A percentile compares a stretch with the other conserved stretches of the same genome.
phyloP scores from a whole-genome alignment of 2,113 vertebrate species.

The Pseudopipra pipra region DNA sequence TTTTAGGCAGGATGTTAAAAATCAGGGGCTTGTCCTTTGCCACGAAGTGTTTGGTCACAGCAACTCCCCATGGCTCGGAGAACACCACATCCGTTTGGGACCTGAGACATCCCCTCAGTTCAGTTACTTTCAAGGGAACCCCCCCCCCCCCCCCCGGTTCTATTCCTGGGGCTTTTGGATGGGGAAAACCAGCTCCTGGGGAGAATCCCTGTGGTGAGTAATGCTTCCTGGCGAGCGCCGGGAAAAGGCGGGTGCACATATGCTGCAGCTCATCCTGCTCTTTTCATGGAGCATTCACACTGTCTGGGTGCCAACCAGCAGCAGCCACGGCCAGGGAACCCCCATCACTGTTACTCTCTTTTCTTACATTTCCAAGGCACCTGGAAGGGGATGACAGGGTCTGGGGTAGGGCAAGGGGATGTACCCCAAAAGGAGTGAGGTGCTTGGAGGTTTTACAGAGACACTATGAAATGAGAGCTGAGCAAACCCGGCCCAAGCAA shows the following conservation, averaged over 20 bases:
- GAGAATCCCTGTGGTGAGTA: constrained; percentile 5
- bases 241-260: constrained; percentile 20
- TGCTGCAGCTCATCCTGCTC: constrained; percentile 34
- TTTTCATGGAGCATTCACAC: background rate
- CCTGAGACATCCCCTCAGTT: background rate
- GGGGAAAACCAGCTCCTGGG: background rate
- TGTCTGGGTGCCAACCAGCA: background rate
- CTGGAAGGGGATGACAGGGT: background rate
- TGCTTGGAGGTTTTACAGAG: background rate
- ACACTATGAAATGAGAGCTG: background rate
- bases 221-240: background rate
- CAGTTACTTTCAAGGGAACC: rapidly evolving
- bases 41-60: rapidly evolving
- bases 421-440: background rate
- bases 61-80: rapidly evolving
- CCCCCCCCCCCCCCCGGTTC: background rate
- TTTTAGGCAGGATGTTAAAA: background rate
- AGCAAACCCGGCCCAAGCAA: background rate
- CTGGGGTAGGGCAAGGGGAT: background rate
- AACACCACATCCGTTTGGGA: background rate
- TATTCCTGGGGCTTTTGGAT: background rate
- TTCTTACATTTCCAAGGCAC: background rate
- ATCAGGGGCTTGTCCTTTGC: background rate
- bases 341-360: background rate
- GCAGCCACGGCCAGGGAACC: background rate